Percentiles rank a stretch among this genome's conserved stretches.
Evolutionary conservation across 2,888 invertebrate species (phyloP).

Genomic region (Cistogaster globosa): DNA sequence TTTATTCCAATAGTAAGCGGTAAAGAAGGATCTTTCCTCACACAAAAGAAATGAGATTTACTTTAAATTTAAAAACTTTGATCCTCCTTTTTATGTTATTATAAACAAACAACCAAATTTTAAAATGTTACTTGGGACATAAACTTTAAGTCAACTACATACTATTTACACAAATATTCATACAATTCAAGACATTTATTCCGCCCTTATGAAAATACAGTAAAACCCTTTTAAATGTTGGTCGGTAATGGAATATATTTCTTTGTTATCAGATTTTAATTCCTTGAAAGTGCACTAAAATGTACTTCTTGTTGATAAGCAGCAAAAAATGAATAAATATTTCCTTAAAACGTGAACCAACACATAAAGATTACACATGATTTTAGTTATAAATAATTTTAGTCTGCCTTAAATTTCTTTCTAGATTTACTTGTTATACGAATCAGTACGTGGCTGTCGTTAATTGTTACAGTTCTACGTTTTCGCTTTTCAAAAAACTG

Average conservation of each 20-base stretch:
- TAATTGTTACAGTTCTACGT: constrained; percentile 29
- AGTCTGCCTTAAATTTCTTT: not conserved
- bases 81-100: too few relatives aligned
- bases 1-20: too few relatives aligned
- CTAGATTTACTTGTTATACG: not conserved
- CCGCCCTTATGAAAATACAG: constrained; percentile 11
- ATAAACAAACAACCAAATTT: too few relatives aligned
- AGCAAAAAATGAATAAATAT: not conserved
- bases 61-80: too few relatives aligned
- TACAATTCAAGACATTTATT: constrained; percentile 30
- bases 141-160: not conserved
- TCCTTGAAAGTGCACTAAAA: constrained; percentile 73
- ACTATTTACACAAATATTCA: not conserved
- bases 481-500: constrained; percentile 57
- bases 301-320: constrained; percentile 13
- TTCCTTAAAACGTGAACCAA: not conserved
- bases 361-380: constrained; percentile 16
- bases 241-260: constrained; percentile 73
- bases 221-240: constrained; percentile 42
- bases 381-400: constrained; percentile 12
- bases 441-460: constrained; percentile 43
- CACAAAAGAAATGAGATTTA: too few relatives aligned
- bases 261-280: constrained; percentile 81
- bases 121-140: constrained; percentile 30
- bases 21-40: too few relatives aligned